phyloP scores from a whole-genome alignment of 2,888 invertebrate genomes.

The Bibio marci region DNA sequence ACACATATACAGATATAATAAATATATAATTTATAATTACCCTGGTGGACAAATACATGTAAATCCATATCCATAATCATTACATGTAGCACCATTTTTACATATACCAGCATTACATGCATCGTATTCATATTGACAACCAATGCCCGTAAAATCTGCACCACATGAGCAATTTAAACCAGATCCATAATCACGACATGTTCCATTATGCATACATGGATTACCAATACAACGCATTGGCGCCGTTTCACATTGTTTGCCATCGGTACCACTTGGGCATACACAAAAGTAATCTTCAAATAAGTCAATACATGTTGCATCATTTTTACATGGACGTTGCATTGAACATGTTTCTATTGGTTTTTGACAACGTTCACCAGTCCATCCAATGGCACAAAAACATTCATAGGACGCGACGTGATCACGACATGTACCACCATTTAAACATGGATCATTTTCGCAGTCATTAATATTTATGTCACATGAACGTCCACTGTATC shows the following conservation, averaged over 20 bases:
- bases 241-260: slow-evolving; percentile 91
- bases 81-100: slow-evolving; percentile 82
- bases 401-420: slow-evolving; percentile 72
- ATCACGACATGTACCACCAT: slow-evolving; percentile 78
- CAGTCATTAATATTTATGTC: slow-evolving; percentile 82
- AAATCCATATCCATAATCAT: slow-evolving; percentile 71
- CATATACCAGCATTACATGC: slow-evolving; percentile 83
- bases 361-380: slow-evolving; percentile 65
- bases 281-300: slow-evolving; percentile 48
- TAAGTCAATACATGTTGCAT: slow-evolving; percentile 76
- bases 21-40: slow-evolving; percentile 16
- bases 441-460: slow-evolving; percentile 65
- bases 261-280: slow-evolving; percentile 89
- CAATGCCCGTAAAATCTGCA: slow-evolving; percentile 67
- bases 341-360: slow-evolving; percentile 73
- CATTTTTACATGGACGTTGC: slow-evolving; percentile 79
- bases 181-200: slow-evolving; percentile 90
- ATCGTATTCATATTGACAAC: slow-evolving; percentile 87
- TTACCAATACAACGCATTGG: slow-evolving; percentile 87
- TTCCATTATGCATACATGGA: slow-evolving; percentile 89
- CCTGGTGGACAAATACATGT: slow-evolving; percentile 76
- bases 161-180: slow-evolving; percentile 89
- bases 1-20: slow-evolving; percentile 25
- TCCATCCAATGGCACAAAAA: slow-evolving; percentile 71
- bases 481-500: slow-evolving; percentile 70